Percentiles rank a stretch among this genome's conserved stretches.
Conservation (phyloP, 23 tunicate genomes). For the Diplosoma virens region DNA sequence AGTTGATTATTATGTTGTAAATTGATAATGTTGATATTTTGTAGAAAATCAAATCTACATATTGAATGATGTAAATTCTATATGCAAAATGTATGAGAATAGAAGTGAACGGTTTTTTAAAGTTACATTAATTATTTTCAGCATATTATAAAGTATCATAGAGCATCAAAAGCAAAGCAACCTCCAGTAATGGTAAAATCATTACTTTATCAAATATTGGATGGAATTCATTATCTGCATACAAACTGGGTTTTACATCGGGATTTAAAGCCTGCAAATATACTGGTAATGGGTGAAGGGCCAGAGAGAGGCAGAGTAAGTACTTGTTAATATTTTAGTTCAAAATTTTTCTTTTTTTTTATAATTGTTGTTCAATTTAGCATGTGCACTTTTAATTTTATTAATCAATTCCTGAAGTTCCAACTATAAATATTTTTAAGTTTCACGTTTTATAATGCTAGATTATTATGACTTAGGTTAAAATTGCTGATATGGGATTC, state of each 20-base stretch:
- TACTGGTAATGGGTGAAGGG: constrained; percentile 98
- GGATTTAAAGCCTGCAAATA: constrained; percentile 97
- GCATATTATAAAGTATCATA: constrained; percentile 96
- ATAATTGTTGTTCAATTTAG: too few relatives aligned
- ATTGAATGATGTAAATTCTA: too few relatives aligned
- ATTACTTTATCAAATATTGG: constrained; percentile 85
- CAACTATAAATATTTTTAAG: too few relatives aligned
- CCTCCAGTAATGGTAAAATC: constrained; percentile 95
- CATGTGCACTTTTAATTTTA: too few relatives aligned
- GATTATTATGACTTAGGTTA: constrained; percentile 82
- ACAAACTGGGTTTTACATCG: constrained; percentile 96
- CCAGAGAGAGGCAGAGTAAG: constrained; percentile 95
- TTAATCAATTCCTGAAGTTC: too few relatives aligned
- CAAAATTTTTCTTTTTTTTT: too few relatives aligned
- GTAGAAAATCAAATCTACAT: too few relatives aligned
- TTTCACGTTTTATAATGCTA: too few relatives aligned
- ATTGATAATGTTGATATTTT: too few relatives aligned
- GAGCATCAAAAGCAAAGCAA: constrained; percentile 87
- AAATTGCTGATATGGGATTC: constrained; percentile 99
- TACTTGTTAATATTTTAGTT: too few relatives aligned
- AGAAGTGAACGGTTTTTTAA: background rate
- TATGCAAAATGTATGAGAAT: too few relatives aligned
- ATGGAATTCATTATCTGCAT: constrained; percentile 95
- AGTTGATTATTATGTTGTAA: too few relatives aligned
- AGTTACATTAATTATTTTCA: constrained; percentile 4